These are phyloP conservation scores for Jaculus jaculus DNA, from an alignment of 2,113 vertebrate species.

Conservation along the genomic window DNA sequence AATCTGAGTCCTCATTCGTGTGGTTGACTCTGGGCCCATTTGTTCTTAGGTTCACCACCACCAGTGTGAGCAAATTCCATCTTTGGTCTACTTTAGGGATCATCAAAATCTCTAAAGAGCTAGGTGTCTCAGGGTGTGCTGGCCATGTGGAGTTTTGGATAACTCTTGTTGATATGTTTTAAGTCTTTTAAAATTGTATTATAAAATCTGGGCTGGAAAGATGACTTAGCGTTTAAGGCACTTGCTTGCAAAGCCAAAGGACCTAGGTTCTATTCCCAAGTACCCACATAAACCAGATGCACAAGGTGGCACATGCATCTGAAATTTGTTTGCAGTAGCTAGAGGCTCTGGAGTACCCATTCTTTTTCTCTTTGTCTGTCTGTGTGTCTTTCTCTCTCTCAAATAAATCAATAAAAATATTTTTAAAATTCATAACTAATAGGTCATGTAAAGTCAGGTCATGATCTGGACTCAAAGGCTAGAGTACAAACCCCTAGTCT, in stretches of 20 bases:
- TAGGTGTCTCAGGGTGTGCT: not conserved
- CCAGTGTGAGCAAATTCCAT: not conserved
- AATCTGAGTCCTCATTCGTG: not conserved
- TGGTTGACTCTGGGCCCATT: not conserved
- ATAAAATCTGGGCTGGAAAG: no score
- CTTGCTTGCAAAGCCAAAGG: no score
- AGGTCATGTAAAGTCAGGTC: not conserved
- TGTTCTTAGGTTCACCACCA: not conserved
- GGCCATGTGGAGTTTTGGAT: not conserved
- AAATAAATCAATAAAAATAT: not conserved
- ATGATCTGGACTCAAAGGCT: not conserved
- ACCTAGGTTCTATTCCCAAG: no score
- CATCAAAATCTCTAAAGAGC: conserved; percentile 23
- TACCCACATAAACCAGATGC: no score
- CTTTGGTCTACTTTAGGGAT: not conserved
- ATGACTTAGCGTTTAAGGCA: no score
- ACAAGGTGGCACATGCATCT: no score
- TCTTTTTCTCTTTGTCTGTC: no score
- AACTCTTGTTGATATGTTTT: not conserved
- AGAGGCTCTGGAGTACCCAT: no score
- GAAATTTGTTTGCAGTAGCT: no score
- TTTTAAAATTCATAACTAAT: not conserved
- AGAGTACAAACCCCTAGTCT: not conserved
- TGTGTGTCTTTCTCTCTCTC: no score
- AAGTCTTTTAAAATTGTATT: not conserved